Base-by-base conservation (phyloP, 2,888 invertebrate genomes). In the Boloria euphrosyne region DNA sequence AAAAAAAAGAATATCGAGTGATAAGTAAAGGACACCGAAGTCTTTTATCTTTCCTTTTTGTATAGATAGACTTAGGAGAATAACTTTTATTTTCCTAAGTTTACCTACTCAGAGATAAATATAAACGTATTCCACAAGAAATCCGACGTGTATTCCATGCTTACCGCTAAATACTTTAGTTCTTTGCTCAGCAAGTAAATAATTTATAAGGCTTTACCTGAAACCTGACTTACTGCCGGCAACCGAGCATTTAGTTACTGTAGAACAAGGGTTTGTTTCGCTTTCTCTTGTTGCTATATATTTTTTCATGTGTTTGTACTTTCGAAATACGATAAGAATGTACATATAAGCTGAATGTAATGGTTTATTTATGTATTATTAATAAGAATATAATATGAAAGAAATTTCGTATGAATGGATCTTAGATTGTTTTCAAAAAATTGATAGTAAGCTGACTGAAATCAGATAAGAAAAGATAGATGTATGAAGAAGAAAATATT, bases 81-180 rank as follows among this genome's bases (percentile, higher is more conserved):
- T n/a, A n/a, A 38, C 50, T 49, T 50, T 17, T 27, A 17, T 17
- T 5, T 51, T 16, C 38, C 38, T 58, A 54, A 53, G 17, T 54
- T n/a, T 62, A 67, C 17, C 62, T 43, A 58, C 31, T 62, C 65
- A 57, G 47, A 51, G 49, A 69, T 49, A 77, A 73, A 75, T 79
- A 79, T 81, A 82, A 78, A 76, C 71, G 72, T 69, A 62, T 65
- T 73, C 38, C 65, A 70, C 70, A 78, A 79, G 79, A 81, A 82
- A 80, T 78, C 80, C 77, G 61, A 73, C 75, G 74, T 76, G 72
- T 75, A 62, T 76, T 75, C 76, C 55, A 60, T 68, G 66, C 71
- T 74, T 68, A 74, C 74, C 71, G 75, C 76, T 85, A 83, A 83
- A 84, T 83, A 84, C 79, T 81, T 81, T 77, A 80, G 75, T 78